These are phyloP conservation scores for Metalampra italica DNA, from an alignment of 2,888 invertebrate genomes.

Conservation along the genomic window DNA sequence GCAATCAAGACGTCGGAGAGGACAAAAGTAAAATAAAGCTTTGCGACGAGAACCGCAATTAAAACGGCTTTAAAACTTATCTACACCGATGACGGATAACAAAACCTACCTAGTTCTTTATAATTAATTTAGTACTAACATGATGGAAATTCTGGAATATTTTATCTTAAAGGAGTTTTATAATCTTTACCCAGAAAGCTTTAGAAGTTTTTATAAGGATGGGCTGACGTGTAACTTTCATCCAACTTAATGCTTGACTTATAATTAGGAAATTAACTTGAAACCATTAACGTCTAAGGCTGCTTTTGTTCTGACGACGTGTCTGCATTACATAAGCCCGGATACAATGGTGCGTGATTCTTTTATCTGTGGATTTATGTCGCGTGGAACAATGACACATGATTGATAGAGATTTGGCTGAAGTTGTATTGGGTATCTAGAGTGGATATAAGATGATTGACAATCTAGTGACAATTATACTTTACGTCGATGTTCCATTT, in stretches of 20 bases:
- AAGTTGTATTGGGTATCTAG: conserved; percentile 14
- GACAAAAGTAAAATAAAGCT: not conserved
- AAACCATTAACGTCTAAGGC: not conserved
- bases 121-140: not conserved
- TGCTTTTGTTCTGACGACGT: not conserved
- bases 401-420: conserved; percentile 23
- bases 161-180: too few relatives aligned
- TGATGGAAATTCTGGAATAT: too few relatives aligned
- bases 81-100: not conserved
- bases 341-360: conserved; percentile 21
- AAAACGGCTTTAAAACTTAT: conserved; percentile 2
- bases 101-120: not conserved
- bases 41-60: not conserved
- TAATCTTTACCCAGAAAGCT: too few relatives aligned
- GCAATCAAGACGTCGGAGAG: not conserved
- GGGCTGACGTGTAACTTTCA: too few relatives aligned
- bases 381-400: conserved; percentile 16
- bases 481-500: not conserved
- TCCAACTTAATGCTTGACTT: too few relatives aligned
- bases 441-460: not conserved
- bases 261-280: too few relatives aligned
- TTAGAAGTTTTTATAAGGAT: too few relatives aligned
- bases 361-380: conserved; percentile 25
- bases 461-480: too few relatives aligned
- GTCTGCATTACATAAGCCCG: conserved; percentile 15